Conservation (phyloP, 2,888 invertebrate species). For the Caenorhabditis zanzibari region DNA sequence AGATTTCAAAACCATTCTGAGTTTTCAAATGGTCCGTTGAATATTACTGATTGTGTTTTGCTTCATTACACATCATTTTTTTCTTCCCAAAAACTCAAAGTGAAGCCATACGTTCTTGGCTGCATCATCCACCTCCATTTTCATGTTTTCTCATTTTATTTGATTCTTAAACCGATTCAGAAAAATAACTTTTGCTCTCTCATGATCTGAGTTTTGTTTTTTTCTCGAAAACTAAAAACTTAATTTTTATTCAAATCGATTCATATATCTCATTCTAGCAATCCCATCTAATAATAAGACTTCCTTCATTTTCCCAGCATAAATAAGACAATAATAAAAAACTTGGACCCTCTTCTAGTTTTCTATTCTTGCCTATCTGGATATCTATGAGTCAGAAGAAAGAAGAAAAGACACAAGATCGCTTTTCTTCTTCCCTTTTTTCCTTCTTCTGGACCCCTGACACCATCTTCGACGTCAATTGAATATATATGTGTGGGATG, state of each 20-base stretch:
- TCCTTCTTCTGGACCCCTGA: slow-evolving; percentile 12
- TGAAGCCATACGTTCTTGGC: slow-evolving; percentile 13
- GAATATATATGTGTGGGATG: slow-evolving; percentile 20
- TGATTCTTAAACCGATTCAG: not conserved
- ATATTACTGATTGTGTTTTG: slow-evolving; percentile 2
- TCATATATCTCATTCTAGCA: not conserved
- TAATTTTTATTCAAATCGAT: not conserved
- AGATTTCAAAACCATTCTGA: too few species aligned
- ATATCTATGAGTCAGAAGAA: slow-evolving; percentile 37
- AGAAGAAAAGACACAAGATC: slow-evolving; percentile 30
- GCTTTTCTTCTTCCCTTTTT: slow-evolving; percentile 9
- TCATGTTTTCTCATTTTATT: slow-evolving; percentile 10
- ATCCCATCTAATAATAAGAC: not conserved
- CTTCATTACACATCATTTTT: not conserved
- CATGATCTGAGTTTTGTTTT: not conserved
- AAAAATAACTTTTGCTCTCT: not conserved
- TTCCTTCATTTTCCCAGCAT: not conserved
- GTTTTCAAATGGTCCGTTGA: not conserved
- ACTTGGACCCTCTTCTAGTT: slow-evolving; percentile 23
- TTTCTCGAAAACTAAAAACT: not conserved
- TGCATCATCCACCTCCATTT: slow-evolving; percentile 36
- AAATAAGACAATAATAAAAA: slow-evolving; percentile 10
- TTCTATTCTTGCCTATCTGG: slow-evolving; percentile 37
- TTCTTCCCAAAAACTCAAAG: not conserved
- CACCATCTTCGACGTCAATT: slow-evolving; percentile 27